Evolutionary conservation across 1,140 invertebrate species (phyloP).

Genomic region (Macrosteles quadrilineatus): DNA sequence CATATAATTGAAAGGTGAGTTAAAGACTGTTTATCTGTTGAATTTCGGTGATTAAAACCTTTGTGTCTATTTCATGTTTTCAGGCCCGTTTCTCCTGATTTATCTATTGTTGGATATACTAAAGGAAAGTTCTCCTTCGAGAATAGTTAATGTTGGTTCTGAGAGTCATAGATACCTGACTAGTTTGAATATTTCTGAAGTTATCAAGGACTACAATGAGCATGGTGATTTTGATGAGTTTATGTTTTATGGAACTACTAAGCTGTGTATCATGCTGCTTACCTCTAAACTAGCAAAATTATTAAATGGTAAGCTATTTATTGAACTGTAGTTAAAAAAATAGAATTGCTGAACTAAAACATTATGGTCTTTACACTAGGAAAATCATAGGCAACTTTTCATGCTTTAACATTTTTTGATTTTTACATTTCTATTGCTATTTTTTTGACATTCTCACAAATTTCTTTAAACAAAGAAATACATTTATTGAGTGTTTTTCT

Average conservation of each 20-base stretch:
- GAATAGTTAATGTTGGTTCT: slow-evolving; percentile 77
- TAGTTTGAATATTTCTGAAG: background rate
- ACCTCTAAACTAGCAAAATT: slow-evolving; percentile 12
- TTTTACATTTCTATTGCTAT: no score
- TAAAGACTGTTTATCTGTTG: no score
- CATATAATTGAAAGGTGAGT: no score
- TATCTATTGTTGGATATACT: slow-evolving; percentile 75
- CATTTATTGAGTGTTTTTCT: no score
- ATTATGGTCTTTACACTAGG: no score
- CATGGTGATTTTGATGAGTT: slow-evolving; percentile 16
- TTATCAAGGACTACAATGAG: slow-evolving; percentile 3
- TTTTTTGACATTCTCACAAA: no score
- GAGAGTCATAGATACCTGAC: slow-evolving; percentile 56
- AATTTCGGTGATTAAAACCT: no score
- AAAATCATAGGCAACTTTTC: no score
- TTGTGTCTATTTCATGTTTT: no score
- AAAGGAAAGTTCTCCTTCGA: slow-evolving; percentile 69
- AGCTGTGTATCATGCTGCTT: slow-evolving; percentile 25
- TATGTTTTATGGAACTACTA: slow-evolving; percentile 20
- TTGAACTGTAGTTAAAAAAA: background rate
- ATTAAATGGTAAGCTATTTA: slow-evolving; percentile 2
- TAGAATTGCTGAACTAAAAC: background rate
- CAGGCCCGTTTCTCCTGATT: slow-evolving; percentile 84
- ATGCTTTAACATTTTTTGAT: no score
- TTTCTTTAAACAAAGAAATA: no score